Evolutionary conservation across 2,113 vertebrate genomes (phyloP).

Genomic region (Pluvianellus socialis): DNA sequence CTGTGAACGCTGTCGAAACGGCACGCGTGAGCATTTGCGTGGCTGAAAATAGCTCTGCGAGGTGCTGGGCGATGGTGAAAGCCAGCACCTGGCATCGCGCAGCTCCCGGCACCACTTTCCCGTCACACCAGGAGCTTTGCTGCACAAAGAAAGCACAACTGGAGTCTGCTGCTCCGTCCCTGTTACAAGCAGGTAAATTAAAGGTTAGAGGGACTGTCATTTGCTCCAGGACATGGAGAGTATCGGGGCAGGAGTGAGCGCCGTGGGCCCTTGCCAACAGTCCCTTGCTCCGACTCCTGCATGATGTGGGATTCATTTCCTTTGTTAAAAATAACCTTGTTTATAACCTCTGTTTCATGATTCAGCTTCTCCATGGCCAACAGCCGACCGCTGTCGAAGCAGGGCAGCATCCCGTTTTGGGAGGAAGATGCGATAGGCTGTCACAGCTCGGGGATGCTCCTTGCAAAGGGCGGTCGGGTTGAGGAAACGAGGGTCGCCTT

Average conservation of each 20-base stretch:
- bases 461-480: background rate
- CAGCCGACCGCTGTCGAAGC: background rate
- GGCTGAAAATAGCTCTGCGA: background rate
- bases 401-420: constrained; percentile 8
- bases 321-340: constrained; percentile 35
- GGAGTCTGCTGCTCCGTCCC: background rate
- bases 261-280: background rate
- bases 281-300: background rate
- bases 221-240: background rate
- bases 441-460: background rate
- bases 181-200: constrained; percentile 12
- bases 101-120: background rate
- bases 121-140: background rate
- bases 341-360: constrained; percentile 49
- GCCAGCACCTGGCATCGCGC: background rate
- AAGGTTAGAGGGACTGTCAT: background rate
- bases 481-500: background rate
- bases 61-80: background rate
- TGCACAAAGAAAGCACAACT: background rate
- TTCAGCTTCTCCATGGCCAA: constrained; percentile 46
- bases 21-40: background rate
- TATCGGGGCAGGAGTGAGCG: background rate
- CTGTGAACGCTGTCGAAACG: background rate
- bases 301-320: background rate
- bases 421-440: background rate